A percentile compares a stretch with the other conserved stretches of the same genome.
phyloP scores from a whole-genome alignment of 1,140 invertebrate species.

The Drosophila nebulosa region DNA sequence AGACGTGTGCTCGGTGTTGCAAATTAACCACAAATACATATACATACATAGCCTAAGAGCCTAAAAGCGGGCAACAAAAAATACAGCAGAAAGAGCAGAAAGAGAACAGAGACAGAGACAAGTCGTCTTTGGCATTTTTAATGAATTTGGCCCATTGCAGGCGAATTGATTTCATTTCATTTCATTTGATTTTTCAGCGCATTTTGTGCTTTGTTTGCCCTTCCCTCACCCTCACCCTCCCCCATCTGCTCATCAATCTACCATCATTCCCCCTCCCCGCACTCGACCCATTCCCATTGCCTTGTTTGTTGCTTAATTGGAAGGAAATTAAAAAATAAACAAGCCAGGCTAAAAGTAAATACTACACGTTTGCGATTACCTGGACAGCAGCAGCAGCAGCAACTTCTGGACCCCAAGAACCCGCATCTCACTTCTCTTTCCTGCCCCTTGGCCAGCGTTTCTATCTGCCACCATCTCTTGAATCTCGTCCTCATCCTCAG shows the following conservation, averaged over 20 bases:
- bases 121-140: conserved; percentile 27
- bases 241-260: not conserved
- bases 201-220: conserved; percentile 35
- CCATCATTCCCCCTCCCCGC: not conserved
- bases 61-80: conserved; percentile 1
- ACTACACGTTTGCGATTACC: conserved; percentile 74
- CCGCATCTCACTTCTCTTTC: not conserved
- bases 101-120: not conserved
- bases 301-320: conserved; percentile 79
- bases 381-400: conserved; percentile 21
- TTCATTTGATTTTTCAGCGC: conserved; percentile 33
- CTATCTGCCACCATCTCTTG: not conserved
- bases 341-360: conserved; percentile 73
- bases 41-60: conserved; percentile 46
- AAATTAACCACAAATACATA: conserved; percentile 53
- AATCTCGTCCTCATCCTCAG: conserved; percentile 4
- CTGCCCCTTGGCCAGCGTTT: not conserved
- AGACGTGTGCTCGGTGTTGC: conserved; percentile 39
- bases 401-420: not conserved
- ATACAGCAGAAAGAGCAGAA: not conserved
- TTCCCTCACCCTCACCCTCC: not conserved
- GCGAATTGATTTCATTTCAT: conserved; percentile 64
- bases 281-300: conserved; percentile 10
- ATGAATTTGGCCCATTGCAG: conserved; percentile 62
- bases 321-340: conserved; percentile 79